Evolutionary conservation across 2,888 invertebrate species (phyloP), one percentile per base, ranked within the genome.

Genomic region (Cosmia pyralina): DNA sequence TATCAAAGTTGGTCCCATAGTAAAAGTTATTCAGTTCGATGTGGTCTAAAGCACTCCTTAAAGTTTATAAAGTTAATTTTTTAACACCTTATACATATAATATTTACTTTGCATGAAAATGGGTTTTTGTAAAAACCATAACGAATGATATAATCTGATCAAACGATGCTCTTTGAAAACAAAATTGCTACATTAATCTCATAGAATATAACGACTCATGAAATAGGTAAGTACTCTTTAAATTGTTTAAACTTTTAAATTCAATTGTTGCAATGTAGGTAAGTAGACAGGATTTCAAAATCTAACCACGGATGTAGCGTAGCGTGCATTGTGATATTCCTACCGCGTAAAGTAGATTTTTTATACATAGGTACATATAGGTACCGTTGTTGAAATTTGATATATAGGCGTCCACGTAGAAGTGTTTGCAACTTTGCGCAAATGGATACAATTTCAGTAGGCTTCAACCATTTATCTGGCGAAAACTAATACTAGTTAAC

Each of bases 241-340:
- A 8, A 41, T 5, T 5, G 0, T 41, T 41, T 41, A 41, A 34
- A 41, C 28, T 58, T 63, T 58, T 58, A 41, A 58, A 80, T 63
- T 66, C 63, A 69, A 53, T 76, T 65, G 57, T 53, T 77, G 41
- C 46, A 41, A 38, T 46, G 58, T 59, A 38, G 6, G 58, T 59
- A 8, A 41, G 8, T 41, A 38, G 41, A 59, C 52, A 2, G 69
- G 46, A 72, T 80, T 80, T 82, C 75, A 66, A 74, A 79, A 82
- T 66, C 38, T 57, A 52, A 66, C 70, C 58, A 22, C 68, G 55
- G 60, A 71, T 60, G 53, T 63, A 68, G 52, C 44, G 64, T 69
- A 55, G 57, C 52, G 50, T 75, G 58, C 65, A 64, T 65, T 77
- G 79, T 79, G 22, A 46, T 80, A 83, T 79, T 69, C 41, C 59